Evolutionary conservation across 2,888 invertebrate species (phyloP), one percentile per base, ranked within the genome.

Genomic region (Pristionchus fissidentatus): DNA sequence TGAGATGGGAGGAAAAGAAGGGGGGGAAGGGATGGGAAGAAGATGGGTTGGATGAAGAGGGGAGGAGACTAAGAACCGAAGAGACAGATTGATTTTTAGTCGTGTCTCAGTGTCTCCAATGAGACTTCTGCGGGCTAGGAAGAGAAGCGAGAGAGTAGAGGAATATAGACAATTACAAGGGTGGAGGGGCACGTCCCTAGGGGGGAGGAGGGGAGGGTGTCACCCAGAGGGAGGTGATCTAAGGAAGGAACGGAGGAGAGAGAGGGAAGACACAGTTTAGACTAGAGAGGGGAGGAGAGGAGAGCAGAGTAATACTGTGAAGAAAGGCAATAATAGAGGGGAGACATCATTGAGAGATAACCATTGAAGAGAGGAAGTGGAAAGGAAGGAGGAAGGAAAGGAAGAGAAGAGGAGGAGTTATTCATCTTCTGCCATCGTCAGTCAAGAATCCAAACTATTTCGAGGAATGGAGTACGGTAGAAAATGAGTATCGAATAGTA

Each of bases 51-150:
- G 52, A 32, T 10, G 46, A 32, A 43, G 8, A 78, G n/a, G 78
- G 78, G 78, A 26, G 26, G 78, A 38, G 78, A 55, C 32, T 78
- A 49, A 43, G 43, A 46, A 46, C 46, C 46, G 46, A 75, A 75
- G 46, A 75, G 46, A 75, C 75, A 78, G 78, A 78, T 78, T 78
- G 78, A 78, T 78, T 78, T 78, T 78, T 78, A 78, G 52, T 78
- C 5, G 49, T 49, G 32, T 26, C n/a, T n/a, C n/a, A 2, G 49
- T 49, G 32, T 66, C 66, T 66, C 41, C 66, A 35, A 38, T 66
- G 49, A 78, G 52, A 55, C 35, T 29, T 52, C 15, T 13, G 26
- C 29, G 35, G 38, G 49, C 32, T 35, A n/a, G 13, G 78, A n/a
- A 35, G 41, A 41, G n/a, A 78, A 55, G 55, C 29, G 79, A 79